Evolutionary conservation across 2,113 vertebrate genomes (phyloP).

Genomic region (Limanda limanda): DNA sequence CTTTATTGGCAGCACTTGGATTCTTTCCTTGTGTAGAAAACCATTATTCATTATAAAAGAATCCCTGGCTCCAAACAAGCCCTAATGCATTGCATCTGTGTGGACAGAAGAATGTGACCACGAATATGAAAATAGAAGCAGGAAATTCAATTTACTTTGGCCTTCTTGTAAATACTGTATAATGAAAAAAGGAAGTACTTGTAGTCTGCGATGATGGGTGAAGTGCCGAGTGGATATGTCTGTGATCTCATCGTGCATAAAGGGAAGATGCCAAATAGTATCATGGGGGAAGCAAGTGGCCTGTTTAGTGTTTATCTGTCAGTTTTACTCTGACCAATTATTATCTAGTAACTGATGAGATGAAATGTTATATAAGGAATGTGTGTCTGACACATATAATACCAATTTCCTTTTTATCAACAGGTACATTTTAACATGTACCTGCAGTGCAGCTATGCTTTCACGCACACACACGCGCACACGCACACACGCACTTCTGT

Average conservation of each 20-base stretch:
- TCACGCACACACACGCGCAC: no score
- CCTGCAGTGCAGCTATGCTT: no score
- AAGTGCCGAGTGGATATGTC: not conserved
- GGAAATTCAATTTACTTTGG: conserved; percentile 22
- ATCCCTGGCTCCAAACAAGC: conserved; percentile 42
- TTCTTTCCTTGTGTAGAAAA: conserved; percentile 57
- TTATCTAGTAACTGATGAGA: no score
- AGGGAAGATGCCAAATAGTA: not conserved
- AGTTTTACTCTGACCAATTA: not conserved
- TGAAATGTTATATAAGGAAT: no score
- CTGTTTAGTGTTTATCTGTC: not conserved
- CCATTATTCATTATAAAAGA: conserved; percentile 71
- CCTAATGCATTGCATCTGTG: conserved; percentile 40
- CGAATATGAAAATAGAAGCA: conserved; percentile 31
- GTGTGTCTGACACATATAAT: no score
- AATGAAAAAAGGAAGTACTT: not conserved
- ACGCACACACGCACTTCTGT: no score
- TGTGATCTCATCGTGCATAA: conserved; percentile 12
- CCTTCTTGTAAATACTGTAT: not conserved
- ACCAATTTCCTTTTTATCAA: no score
- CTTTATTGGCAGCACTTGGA: conserved; percentile 71
- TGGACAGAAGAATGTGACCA: conserved; percentile 23
- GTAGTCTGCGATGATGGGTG: conserved; percentile 10
- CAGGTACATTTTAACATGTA: no score
- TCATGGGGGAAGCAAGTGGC: not conserved